Percentiles rank a stretch among this genome's conserved stretches.
Conservation (phyloP, 2,888 invertebrate species). For the Doris montereyensis region DNA sequence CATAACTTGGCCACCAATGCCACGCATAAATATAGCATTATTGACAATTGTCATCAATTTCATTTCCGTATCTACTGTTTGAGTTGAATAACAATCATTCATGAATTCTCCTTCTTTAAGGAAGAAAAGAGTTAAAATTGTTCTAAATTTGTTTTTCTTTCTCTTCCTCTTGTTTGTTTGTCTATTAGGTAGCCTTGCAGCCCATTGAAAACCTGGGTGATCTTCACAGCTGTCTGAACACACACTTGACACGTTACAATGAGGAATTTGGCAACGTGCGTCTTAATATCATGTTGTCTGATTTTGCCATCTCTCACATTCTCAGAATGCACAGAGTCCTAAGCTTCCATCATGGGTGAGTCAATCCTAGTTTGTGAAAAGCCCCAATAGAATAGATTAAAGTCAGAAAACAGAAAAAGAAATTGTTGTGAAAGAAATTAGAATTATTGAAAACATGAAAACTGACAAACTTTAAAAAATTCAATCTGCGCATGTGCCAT, state of each 20-base stretch:
- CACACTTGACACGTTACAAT: slow-evolving; percentile 70
- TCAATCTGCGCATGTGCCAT: too few species aligned
- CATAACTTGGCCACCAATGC: too few species aligned
- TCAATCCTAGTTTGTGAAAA: not conserved
- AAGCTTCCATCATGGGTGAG: slow-evolving; percentile 71
- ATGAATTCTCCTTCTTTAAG: too few species aligned
- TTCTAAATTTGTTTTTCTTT: too few species aligned
- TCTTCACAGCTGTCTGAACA: slow-evolving; percentile 67
- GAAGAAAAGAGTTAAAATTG: too few species aligned
- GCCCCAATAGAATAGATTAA: not conserved
- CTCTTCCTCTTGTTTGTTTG: too few species aligned
- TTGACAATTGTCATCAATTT: too few species aligned
- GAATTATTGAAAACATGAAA: not conserved
- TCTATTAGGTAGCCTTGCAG: slow-evolving; percentile 66
- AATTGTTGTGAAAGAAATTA: not conserved
- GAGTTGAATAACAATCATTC: too few species aligned
- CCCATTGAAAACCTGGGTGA: slow-evolving; percentile 65
- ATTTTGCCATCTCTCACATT: slow-evolving; percentile 69
- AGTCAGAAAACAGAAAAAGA: too few species aligned
- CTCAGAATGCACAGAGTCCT: slow-evolving; percentile 70
- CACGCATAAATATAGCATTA: too few species aligned
- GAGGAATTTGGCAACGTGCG: slow-evolving; percentile 71
- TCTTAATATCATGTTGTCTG: slow-evolving; percentile 70
- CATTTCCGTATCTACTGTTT: too few species aligned
- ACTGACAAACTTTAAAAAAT: too few species aligned